phyloP scores from a whole-genome alignment of 2,797 vertebrate species.

The Adrianichthys oophorus region DNA sequence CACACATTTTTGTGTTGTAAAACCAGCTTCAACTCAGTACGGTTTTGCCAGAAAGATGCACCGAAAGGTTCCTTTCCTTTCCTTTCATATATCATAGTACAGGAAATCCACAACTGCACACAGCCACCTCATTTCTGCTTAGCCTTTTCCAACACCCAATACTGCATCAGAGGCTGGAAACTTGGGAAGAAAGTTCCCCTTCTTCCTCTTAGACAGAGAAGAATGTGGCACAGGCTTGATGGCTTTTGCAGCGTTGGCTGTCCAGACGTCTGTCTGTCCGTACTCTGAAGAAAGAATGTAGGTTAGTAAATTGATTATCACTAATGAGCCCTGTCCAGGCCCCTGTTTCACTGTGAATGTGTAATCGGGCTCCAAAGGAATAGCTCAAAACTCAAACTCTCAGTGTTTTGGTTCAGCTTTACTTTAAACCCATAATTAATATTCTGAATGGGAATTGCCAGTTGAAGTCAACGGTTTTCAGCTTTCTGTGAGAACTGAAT shows the following conservation, averaged over 20 bases:
- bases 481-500: too few relatives aligned
- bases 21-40: too few relatives aligned
- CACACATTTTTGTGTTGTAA: too few relatives aligned
- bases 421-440: too few relatives aligned
- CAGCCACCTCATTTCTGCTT: constrained; percentile 48
- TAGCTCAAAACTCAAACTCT: constrained; percentile 23
- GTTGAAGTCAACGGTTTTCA: too few relatives aligned
- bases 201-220: constrained; percentile 54
- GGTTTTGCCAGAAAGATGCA: constrained; percentile 17
- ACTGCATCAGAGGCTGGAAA: constrained; percentile 51
- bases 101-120: constrained; percentile 27
- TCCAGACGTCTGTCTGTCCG: constrained; percentile 49
- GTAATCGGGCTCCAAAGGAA: constrained; percentile 46
- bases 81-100: constrained; percentile 24
- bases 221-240: constrained; percentile 69
- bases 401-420: neutral
- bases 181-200: constrained; percentile 51
- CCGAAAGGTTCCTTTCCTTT: constrained; percentile 51
- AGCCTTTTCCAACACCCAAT: constrained; percentile 58
- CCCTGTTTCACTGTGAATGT: constrained; percentile 41
- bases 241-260: constrained; percentile 56
- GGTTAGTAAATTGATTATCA: constrained; percentile 66
- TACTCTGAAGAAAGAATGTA: constrained; percentile 60
- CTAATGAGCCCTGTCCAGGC: constrained; percentile 53
- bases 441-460: too few relatives aligned